A percentile compares a stretch with the other conserved stretches of the same genome.
Conservation (phyloP, 37 sponge, comb jelly and placozoan genomes). For the Chondrosia reniformis region DNA sequence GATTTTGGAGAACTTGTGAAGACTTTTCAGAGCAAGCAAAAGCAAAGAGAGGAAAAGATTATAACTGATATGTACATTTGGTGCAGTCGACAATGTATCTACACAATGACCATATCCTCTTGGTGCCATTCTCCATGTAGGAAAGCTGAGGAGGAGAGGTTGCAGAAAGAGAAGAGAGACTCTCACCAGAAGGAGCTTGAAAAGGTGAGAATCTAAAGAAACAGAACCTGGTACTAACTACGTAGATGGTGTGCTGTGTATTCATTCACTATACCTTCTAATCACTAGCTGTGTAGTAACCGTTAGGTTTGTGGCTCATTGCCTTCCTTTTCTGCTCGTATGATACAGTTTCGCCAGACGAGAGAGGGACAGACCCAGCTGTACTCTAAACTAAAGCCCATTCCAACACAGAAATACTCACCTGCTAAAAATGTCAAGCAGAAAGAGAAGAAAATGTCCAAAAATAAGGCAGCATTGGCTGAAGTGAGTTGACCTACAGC, state of each 20-base stretch:
- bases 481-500: background rate
- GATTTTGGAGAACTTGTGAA: conserved; percentile 76
- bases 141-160: conserved; percentile 13
- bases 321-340: background rate
- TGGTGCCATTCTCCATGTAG: background rate
- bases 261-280: too few relatives aligned
- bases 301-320: background rate
- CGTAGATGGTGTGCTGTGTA: background rate
- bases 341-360: background rate
- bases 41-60: conserved; percentile 14
- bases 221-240: background rate
- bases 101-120: background rate
- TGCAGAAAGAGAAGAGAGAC: conserved; percentile 31
- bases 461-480: background rate
- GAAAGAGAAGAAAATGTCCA: background rate
- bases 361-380: conserved; percentile 44
- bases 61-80: background rate
- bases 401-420: background rate
- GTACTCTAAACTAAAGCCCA: conserved; percentile 44
- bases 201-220: background rate
- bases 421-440: background rate
- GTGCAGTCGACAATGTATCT: background rate
- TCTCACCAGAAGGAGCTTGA: conserved; percentile 45
- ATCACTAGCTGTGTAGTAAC: too few relatives aligned
- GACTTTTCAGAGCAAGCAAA: conserved; percentile 58